These are phyloP conservation scores for Chrysocyon brachyurus DNA, from an alignment of 2,797 vertebrate genomes.

Conservation along the genomic window DNA sequence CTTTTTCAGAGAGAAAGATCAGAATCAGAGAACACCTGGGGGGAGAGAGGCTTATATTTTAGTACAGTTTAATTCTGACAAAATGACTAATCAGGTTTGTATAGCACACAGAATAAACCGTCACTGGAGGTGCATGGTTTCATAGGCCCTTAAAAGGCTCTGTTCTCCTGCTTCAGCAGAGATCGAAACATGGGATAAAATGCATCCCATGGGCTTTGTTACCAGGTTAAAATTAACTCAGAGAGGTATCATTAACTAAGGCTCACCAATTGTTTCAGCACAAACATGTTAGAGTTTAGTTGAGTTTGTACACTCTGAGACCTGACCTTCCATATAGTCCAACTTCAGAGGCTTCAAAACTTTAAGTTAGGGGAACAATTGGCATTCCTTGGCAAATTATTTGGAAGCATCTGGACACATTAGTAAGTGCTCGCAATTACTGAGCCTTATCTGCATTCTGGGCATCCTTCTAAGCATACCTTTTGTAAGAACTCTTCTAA, in stretches of 20 bases:
- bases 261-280: not conserved
- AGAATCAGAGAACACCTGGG: not conserved
- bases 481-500: not conserved
- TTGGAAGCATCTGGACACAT: not conserved
- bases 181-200: not conserved
- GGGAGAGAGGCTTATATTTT: not conserved
- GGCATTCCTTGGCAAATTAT: not conserved
- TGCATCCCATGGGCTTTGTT: not conserved
- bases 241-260: not conserved
- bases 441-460: not conserved
- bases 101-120: not conserved
- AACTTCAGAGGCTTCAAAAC: not conserved
- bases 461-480: not conserved
- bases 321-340: not conserved
- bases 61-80: not conserved
- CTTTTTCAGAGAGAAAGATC: constrained; percentile 1
- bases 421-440: not conserved
- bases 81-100: not conserved
- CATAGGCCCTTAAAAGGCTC: not conserved
- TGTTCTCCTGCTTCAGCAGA: not conserved
- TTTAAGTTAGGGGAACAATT: not conserved
- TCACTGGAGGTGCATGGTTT: not conserved
- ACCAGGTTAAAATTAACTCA: not conserved
- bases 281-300: not conserved
- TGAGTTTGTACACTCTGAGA: not conserved